Base-by-base conservation (phyloP, 2,797 vertebrate genomes). In the Chelmon rostratus region DNA sequence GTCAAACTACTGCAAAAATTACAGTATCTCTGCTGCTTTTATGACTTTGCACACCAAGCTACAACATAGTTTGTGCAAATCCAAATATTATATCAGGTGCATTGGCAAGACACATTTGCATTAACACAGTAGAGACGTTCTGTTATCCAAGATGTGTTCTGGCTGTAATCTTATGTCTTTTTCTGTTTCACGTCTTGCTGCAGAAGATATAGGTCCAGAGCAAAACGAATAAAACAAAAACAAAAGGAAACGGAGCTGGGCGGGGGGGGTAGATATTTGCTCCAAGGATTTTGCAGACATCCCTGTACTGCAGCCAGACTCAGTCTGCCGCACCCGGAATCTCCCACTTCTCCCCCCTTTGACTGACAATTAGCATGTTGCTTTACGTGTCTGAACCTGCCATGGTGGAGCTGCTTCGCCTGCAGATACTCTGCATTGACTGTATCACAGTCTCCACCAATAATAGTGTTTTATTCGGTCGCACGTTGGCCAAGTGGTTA, bases 351-450 rank as follows among this genome's bases (percentile, higher is more conserved):
- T 44, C 50, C 46, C 8, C 13, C 37, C 56, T 47, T 58, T 61
- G 50, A 56, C 62, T 83, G n/a, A 61, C 76, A 78, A 71, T 81
- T 70, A 75, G 35, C 54, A 18, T 81, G 63, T 76, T 2, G 6
- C 16, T 77, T 50, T 59, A 78, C 75, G 49, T 83, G 84, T 85
- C 80, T 84, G 57, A 76, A 83, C 84, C n/a, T 88, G 88, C 57
- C 40, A 16, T 7, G 2, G 61, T 52, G 35, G 47, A 76, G 66
- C 40, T 63, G 52, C 25, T 62, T 68, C 46, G 8, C 72, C 68
- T 46, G 15, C 40, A 77, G 70, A 73, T 61, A n/a, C 42, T 71
- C 28, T 28, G 13, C 54, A 53, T 2, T 70, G 50, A 66, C 47
- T 76, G n/a, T n/a, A 28, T 76, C 54, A 28, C 37, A 35, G 25